Evolutionary conservation across 2,113 vertebrate species (phyloP).

Genomic region (Tachycineta bicolor): DNA sequence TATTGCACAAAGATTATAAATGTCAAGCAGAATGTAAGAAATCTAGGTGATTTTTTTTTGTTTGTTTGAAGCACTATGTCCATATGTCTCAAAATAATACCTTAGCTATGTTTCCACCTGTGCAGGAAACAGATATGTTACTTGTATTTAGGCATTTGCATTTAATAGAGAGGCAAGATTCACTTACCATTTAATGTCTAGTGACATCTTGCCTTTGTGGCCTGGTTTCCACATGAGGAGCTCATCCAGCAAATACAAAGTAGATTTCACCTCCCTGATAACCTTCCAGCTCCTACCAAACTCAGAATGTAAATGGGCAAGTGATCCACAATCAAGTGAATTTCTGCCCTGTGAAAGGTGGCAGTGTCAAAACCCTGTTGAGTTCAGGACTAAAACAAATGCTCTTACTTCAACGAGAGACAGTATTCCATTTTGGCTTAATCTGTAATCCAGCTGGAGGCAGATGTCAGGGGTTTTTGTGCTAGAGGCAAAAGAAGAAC

Average conservation of each 20-base stretch:
- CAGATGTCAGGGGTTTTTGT: neutral
- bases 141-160: neutral
- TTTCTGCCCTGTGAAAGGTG: neutral
- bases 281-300: neutral
- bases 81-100: neutral
- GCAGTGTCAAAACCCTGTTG: neutral
- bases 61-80: neutral
- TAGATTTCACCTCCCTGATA: neutral
- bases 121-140: neutral
- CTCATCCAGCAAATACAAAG: neutral
- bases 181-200: neutral
- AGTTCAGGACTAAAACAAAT: neutral
- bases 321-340: neutral
- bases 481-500: neutral
- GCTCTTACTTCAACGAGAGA: neutral
- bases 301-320: neutral
- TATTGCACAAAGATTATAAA: neutral
- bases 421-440: neutral
- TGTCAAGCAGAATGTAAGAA: neutral
- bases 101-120: neutral
- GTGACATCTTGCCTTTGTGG: neutral
- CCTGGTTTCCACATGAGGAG: neutral
- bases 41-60: neutral
- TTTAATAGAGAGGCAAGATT: neutral
- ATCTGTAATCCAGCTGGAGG: neutral